Evolutionary conservation across 2,113 vertebrate genomes (phyloP).

Genomic region (Ailuropoda melanoleuca): DNA sequence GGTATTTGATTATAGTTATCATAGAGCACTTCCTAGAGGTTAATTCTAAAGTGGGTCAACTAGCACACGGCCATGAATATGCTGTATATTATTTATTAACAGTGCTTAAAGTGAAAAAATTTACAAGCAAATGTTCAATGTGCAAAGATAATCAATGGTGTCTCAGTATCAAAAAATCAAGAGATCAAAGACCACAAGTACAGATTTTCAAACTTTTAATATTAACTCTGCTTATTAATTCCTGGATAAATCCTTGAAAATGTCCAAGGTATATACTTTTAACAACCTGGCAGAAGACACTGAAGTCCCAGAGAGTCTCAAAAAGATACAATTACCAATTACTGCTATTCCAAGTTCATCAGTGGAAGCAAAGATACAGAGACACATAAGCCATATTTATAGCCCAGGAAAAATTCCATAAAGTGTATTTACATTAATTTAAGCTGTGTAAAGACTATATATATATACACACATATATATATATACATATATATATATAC

Average conservation of each 20-base stretch:
- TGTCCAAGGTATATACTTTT: neutral
- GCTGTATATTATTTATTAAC: neutral
- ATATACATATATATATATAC: neutral
- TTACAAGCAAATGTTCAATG: neutral
- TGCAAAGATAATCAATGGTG: neutral
- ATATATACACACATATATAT: neutral
- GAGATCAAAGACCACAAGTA: neutral
- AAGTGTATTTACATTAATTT: constrained; percentile 2
- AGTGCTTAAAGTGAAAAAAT: neutral
- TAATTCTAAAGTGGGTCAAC: neutral
- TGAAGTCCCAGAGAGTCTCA: neutral
- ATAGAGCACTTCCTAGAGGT: neutral
- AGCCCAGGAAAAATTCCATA: neutral
- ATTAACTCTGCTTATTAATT: neutral
- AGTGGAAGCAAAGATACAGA: neutral
- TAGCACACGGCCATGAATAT: neutral
- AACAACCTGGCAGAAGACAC: neutral
- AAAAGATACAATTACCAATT: too few relatives aligned
- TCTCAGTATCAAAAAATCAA: neutral
- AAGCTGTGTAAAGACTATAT: neutral
- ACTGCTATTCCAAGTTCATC: neutral
- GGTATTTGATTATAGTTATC: neutral
- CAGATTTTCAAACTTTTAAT: neutral
- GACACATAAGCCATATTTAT: neutral
- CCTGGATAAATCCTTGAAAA: neutral